Conservation (phyloP, 2,797 vertebrate species). For the Galago senegalensis region DNA sequence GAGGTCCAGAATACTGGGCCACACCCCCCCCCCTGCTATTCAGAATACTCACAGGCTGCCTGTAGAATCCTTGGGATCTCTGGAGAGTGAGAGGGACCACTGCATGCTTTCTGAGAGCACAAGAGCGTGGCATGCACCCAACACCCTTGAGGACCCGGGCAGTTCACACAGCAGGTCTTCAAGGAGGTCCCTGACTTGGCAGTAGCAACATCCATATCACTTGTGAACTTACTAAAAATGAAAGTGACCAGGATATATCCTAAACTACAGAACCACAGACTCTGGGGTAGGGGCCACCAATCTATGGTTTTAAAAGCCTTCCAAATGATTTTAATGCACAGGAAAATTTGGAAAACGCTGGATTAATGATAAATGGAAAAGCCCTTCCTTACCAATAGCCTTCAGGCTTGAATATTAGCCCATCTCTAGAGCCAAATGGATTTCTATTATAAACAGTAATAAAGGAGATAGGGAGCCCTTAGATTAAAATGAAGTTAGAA, state of each 20-base stretch:
- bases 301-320: background rate
- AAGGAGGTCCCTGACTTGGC: background rate
- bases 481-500: background rate
- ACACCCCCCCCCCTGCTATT: background rate
- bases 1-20: background rate
- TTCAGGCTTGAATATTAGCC: background rate
- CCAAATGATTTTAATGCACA: background rate
- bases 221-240: background rate
- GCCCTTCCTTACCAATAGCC: no score
- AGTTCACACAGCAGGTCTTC: background rate
- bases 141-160: background rate
- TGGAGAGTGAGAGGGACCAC: no score
- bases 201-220: background rate
- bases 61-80: background rate
- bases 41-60: background rate
- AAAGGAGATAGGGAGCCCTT: background rate
- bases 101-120: background rate
- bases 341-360: background rate
- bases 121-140: background rate
- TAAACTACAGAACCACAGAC: background rate
- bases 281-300: background rate
- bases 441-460: background rate
- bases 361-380: background rate
- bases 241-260: background rate
- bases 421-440: background rate